These are phyloP conservation scores for Aphidius colemani DNA, from an alignment of 2,888 invertebrate genomes.

Conservation along the genomic window DNA sequence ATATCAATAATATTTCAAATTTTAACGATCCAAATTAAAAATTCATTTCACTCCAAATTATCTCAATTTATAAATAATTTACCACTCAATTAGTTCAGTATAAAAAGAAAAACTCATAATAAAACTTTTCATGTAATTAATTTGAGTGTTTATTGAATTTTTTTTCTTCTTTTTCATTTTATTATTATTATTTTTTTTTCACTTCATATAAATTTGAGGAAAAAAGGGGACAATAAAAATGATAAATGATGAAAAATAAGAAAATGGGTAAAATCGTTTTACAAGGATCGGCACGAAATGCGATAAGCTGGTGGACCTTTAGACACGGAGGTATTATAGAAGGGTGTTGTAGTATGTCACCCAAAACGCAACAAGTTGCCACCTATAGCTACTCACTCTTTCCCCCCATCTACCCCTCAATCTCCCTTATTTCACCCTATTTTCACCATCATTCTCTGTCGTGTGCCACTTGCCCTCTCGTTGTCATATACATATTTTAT, in stretches of 20 bases:
- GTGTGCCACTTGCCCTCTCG: slow-evolving; percentile 11
- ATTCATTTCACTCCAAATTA: too few relatives aligned
- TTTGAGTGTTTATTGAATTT: too few relatives aligned
- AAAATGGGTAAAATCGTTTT: slow-evolving; percentile 18
- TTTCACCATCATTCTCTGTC: neutral
- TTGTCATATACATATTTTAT: too few relatives aligned
- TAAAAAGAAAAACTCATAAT: too few relatives aligned
- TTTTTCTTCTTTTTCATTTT: too few relatives aligned
- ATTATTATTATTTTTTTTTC: too few relatives aligned
- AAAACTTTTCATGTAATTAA: too few relatives aligned
- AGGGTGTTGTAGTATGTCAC: slow-evolving; percentile 50
- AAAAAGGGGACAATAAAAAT: neutral
- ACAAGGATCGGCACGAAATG: slow-evolving; percentile 19
- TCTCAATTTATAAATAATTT: too few relatives aligned
- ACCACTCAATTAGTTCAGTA: too few relatives aligned
- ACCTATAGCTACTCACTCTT: slow-evolving; percentile 35
- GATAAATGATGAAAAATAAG: neutral
- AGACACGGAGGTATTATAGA: slow-evolving; percentile 40
- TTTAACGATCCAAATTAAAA: too few relatives aligned
- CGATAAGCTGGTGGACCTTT: slow-evolving; percentile 32
- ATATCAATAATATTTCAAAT: too few relatives aligned
- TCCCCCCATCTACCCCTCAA: slow-evolving; percentile 13
- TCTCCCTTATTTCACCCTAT: neutral
- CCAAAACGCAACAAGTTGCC: slow-evolving; percentile 56
- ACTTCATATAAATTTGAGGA: neutral